A percentile compares a stretch with the other conserved stretches of the same genome.
These are phyloP conservation scores for Brienomyrus longianalis DNA, from an alignment of 2,113 vertebrate species.

Conservation along the genomic window DNA sequence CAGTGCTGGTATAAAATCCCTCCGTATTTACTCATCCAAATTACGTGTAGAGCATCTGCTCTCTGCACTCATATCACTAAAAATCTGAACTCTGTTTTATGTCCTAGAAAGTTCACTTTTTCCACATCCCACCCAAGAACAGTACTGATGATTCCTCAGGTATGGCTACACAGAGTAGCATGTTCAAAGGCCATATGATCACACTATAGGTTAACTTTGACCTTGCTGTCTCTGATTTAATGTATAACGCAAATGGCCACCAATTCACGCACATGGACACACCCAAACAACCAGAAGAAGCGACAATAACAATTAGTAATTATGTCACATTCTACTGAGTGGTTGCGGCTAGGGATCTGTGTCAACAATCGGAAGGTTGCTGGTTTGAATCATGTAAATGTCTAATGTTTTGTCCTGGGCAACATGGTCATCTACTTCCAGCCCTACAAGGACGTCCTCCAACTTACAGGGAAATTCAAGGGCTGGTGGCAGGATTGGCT, in stretches of 20 bases:
- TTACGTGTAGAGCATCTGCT: not conserved
- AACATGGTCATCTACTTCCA: no score
- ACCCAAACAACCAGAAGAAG: not conserved
- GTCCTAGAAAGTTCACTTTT: not conserved
- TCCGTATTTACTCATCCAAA: not conserved
- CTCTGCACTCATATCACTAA: not conserved
- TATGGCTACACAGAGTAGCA: not conserved
- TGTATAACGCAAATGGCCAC: not conserved
- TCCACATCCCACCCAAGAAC: not conserved
- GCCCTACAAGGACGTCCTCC: no score
- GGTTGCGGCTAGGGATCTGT: no score
- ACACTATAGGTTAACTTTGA: not conserved
- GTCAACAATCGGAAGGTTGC: no score
- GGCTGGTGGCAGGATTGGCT: no score
- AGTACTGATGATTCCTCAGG: not conserved
- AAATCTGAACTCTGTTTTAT: not conserved
- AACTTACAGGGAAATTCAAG: no score
- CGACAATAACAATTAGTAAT: not conserved
- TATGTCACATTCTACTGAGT: not conserved
- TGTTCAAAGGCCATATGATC: not conserved
- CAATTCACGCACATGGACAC: not conserved
- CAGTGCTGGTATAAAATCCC: not conserved
- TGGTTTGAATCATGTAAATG: no score
- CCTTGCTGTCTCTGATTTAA: not conserved
- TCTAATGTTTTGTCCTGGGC: no score